Conservation (phyloP, 2,113 vertebrate species). For the Petaurus breviceps region DNA sequence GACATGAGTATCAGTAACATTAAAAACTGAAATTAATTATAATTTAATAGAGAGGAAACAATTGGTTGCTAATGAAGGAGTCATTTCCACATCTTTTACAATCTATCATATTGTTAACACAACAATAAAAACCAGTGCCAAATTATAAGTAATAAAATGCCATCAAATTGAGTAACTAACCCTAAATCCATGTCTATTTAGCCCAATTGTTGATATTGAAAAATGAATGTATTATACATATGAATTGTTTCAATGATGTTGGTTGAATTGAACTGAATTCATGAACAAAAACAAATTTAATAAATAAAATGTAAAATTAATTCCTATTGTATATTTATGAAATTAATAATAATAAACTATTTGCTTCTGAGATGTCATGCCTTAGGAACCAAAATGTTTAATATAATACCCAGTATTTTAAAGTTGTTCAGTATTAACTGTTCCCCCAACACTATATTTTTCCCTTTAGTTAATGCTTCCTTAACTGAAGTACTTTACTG, state of each 20-base stretch:
- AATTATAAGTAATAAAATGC: background rate
- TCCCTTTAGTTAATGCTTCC: constrained; percentile 26
- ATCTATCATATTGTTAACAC: background rate
- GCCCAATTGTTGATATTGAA: background rate
- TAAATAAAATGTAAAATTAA: background rate
- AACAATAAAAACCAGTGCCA: background rate
- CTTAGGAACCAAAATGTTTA: background rate
- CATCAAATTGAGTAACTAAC: background rate
- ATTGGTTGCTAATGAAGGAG: background rate
- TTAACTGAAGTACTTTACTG: background rate
- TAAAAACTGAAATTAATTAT: background rate
- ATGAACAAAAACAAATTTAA: background rate
- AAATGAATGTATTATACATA: background rate
- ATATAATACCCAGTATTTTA: background rate
- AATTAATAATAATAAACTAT: background rate
- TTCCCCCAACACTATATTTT: background rate
- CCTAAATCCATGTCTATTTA: background rate
- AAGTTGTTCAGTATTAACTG: background rate
- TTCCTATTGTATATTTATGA: background rate
- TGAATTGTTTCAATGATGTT: background rate
- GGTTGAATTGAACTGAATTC: background rate
- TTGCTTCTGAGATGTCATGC: background rate
- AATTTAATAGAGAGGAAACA: background rate
- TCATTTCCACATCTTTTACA: background rate
- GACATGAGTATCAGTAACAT: background rate